These are phyloP conservation scores for Leptopilina syphax DNA, from an alignment of 2,888 invertebrate species.

Conservation along the genomic window DNA sequence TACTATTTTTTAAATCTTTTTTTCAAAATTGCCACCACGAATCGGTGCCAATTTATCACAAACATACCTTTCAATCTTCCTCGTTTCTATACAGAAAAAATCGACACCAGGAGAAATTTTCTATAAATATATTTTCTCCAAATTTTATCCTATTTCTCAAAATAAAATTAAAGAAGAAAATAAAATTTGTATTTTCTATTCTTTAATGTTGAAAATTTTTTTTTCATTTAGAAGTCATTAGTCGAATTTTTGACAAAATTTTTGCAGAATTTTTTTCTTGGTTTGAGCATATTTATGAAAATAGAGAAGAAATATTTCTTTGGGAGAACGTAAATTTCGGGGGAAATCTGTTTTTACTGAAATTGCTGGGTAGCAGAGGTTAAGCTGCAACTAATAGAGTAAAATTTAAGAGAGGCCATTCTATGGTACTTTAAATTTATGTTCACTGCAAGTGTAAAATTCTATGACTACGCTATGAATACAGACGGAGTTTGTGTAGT, in stretches of 20 bases:
- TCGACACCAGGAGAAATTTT: too few relatives aligned
- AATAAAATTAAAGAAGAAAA: too few relatives aligned
- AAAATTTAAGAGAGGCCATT: constrained; percentile 19
- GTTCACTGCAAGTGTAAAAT: constrained; percentile 22
- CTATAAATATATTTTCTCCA: too few relatives aligned
- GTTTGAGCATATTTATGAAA: not conserved
- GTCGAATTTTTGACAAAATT: not conserved
- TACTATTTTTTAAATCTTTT: constrained; percentile 3
- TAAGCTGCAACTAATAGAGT: constrained; percentile 8
- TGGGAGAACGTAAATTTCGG: not conserved
- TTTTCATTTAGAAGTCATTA: too few relatives aligned
- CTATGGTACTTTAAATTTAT: constrained; percentile 25
- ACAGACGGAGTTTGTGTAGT: not conserved
- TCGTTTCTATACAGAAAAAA: too few relatives aligned
- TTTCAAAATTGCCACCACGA: not conserved
- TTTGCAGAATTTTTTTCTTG: not conserved
- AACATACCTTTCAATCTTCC: not conserved
- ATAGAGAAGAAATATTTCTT: not conserved
- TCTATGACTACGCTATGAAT: constrained; percentile 21
- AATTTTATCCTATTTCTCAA: too few relatives aligned
- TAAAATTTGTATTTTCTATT: too few relatives aligned
- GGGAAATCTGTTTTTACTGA: not conserved
- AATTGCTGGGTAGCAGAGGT: constrained; percentile 14
- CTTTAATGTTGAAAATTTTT: too few relatives aligned
- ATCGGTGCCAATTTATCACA: constrained; percentile 2